Evolutionary conservation across 2,797 vertebrate species (phyloP).

Genomic region (Choloepus didactylus): DNA sequence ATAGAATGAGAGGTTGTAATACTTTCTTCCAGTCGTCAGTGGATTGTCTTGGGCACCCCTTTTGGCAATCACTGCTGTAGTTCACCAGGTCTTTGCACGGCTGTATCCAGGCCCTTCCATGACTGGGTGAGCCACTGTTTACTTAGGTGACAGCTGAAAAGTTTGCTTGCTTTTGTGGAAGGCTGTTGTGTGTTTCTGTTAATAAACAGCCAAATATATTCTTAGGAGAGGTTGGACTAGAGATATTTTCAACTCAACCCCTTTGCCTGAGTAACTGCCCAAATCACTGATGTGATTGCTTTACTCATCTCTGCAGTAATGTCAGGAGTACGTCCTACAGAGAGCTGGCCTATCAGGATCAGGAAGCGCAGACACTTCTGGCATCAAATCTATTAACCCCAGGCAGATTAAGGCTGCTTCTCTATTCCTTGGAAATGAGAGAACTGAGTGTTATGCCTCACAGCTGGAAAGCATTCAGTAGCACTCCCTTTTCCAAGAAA

Average conservation of each 20-base stretch:
- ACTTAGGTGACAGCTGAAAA: slow-evolving; percentile 17
- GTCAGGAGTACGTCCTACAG: neutral
- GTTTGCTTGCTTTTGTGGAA: slow-evolving; percentile 41
- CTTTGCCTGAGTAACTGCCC: neutral
- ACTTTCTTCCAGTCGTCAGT: neutral
- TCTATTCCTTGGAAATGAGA: neutral
- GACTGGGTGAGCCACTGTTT: neutral
- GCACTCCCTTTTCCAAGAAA: neutral
- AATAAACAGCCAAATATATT: slow-evolving; percentile 20
- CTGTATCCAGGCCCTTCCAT: neutral
- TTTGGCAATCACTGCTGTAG: neutral
- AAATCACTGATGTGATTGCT: neutral
- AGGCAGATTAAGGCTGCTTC: neutral
- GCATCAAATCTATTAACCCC: neutral
- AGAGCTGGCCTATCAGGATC: neutral
- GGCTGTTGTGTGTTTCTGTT: slow-evolving; percentile 31
- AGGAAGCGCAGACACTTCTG: slow-evolving; percentile 7
- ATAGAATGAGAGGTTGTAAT: neutral
- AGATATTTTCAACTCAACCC: neutral
- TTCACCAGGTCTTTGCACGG: neutral
- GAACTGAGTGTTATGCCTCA: neutral
- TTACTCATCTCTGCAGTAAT: neutral
- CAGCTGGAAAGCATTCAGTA: neutral
- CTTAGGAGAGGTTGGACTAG: neutral
- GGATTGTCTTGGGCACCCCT: neutral